Evolutionary conservation across 1,140 invertebrate genomes (phyloP).

Genomic region (Pseudobourletiella spinata): DNA sequence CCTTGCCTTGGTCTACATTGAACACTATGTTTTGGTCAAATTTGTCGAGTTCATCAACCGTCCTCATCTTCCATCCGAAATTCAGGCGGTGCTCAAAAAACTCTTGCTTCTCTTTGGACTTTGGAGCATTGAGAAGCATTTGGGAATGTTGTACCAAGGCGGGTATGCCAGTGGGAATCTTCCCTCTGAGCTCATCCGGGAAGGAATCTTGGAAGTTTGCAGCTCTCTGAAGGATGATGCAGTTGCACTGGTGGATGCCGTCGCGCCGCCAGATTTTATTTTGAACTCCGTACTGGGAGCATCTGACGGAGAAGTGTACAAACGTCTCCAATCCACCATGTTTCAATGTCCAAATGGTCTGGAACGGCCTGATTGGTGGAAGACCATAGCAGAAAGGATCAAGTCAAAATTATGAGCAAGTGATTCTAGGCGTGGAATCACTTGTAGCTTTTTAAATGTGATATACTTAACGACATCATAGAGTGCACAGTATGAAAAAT

Average conservation of each 20-base stretch:
- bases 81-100: slow-evolving; percentile 40
- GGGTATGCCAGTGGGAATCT: slow-evolving; percentile 37
- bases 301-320: slow-evolving; percentile 76
- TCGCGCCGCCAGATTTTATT: slow-evolving; percentile 80
- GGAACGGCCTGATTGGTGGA: slow-evolving; percentile 69
- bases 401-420: slow-evolving; percentile 20
- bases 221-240: slow-evolving; percentile 58
- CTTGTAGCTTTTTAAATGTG: too few species aligned
- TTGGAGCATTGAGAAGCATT: slow-evolving; percentile 50
- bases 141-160: slow-evolving; percentile 43
- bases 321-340: slow-evolving; percentile 68
- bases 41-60: slow-evolving; percentile 48
- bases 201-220: slow-evolving; percentile 57
- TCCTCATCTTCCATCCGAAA: slow-evolving; percentile 37
- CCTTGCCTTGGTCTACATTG: slow-evolving; percentile 65
- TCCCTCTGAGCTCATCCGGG: slow-evolving; percentile 43
- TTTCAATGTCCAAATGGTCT: slow-evolving; percentile 59
- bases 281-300: slow-evolving; percentile 68
- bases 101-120: slow-evolving; percentile 43
- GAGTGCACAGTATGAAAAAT: too few species aligned
- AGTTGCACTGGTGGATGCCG: slow-evolving; percentile 67
- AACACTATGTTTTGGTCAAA: slow-evolving; percentile 50
- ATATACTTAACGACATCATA: too few species aligned
- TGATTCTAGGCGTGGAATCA: too few species aligned
- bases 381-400: slow-evolving; percentile 48